Percentiles rank a stretch among this genome's conserved stretches.
Conservation (phyloP, 2,797 vertebrate genomes). For the Microchirus variegatus region DNA sequence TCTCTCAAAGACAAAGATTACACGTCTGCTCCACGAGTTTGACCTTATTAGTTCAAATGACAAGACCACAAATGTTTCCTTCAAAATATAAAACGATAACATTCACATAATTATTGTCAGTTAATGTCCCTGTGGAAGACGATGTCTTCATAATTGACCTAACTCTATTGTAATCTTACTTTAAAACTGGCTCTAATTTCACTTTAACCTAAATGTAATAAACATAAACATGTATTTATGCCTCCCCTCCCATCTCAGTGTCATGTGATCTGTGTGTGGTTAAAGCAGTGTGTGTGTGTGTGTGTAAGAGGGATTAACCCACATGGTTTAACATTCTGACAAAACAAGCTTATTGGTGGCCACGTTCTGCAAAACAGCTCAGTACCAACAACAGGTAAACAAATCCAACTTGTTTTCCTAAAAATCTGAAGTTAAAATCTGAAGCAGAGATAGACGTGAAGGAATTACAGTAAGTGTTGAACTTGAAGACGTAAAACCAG, state of each 20-base stretch:
- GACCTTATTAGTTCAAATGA: background rate
- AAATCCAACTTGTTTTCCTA: background rate
- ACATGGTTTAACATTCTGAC: constrained; percentile 22
- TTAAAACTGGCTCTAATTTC: no score
- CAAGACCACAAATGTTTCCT: background rate
- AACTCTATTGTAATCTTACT: no score
- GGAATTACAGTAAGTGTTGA: background rate
- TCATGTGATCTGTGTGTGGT: constrained; percentile 61
- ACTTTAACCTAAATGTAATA: no score
- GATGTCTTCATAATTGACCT: constrained; percentile 7
- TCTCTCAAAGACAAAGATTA: constrained; percentile 42
- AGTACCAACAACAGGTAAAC: constrained; percentile 54
- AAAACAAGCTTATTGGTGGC: constrained; percentile 27
- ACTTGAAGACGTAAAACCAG: background rate
- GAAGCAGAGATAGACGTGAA: background rate
- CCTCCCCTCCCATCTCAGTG: constrained; percentile 12
- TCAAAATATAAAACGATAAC: background rate
- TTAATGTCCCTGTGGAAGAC: no score
- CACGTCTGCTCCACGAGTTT: background rate
- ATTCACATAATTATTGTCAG: background rate
- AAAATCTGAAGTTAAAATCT: background rate
- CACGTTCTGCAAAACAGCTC: constrained; percentile 18
- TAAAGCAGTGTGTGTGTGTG: background rate
- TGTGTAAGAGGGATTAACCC: constrained; percentile 69
- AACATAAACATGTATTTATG: no score